A percentile compares a stretch with the other conserved stretches of the same genome.
Conservation (phyloP, 1,140 invertebrate genomes). For the Drosophila trapezifrons region DNA sequence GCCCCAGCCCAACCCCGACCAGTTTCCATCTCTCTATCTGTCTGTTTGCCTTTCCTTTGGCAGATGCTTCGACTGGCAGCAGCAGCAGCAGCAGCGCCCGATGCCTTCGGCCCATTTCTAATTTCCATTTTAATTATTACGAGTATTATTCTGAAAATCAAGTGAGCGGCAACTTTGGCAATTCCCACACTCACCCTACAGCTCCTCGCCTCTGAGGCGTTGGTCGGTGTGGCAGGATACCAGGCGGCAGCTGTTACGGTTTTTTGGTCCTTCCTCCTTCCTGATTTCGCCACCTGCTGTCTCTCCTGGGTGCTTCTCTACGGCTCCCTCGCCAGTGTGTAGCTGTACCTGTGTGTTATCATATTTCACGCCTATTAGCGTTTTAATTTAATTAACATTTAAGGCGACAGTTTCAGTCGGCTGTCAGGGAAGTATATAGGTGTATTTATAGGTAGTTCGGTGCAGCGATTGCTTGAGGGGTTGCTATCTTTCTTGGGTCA, state of each 20-base stretch:
- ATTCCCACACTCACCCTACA: conserved; percentile 21
- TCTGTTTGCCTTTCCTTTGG: conserved; percentile 48
- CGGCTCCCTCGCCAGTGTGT: conserved; percentile 2
- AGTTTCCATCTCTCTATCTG: conserved; percentile 2
- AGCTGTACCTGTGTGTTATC: conserved; percentile 64
- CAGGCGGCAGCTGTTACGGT: conserved; percentile 65
- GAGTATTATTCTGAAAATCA: conserved; percentile 77
- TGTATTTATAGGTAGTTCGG: neutral
- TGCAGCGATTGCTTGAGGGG: conserved; percentile 3
- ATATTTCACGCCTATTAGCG: conserved; percentile 81
- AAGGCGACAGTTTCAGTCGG: conserved; percentile 73
- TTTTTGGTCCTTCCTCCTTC: conserved; percentile 38
- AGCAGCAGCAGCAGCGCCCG: conserved; percentile 15
- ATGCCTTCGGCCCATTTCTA: conserved; percentile 63
- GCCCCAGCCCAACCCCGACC: neutral
- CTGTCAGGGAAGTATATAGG: conserved; percentile 41
- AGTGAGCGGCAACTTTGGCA: conserved; percentile 69
- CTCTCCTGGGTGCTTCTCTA: neutral
- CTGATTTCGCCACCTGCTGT: conserved; percentile 31
- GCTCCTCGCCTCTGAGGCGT: conserved; percentile 4
- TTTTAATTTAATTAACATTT: conserved; percentile 82
- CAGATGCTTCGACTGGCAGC: conserved; percentile 59
- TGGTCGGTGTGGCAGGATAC: conserved; percentile 4
- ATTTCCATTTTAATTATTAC: conserved; percentile 82
- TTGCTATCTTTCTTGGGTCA: neutral